These are phyloP conservation scores for Pheosia tremula DNA, from an alignment of 2,888 invertebrate genomes.

Conservation along the genomic window DNA sequence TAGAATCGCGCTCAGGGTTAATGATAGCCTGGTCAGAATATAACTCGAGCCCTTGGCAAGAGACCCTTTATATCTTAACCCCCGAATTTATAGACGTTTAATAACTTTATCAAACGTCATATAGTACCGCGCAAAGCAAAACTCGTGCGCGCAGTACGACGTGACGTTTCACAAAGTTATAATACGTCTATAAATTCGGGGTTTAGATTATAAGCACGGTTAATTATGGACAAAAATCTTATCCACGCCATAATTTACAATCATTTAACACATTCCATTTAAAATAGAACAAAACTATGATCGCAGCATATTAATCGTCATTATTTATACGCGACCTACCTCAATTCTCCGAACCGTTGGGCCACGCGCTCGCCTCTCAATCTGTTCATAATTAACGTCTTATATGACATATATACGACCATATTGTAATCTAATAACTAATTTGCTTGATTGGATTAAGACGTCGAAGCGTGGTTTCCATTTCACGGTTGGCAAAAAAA, in stretches of 20 bases:
- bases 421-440: slow-evolving; percentile 67
- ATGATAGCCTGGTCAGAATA: too few relatives aligned
- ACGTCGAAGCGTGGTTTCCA: slow-evolving; percentile 71
- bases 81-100: too few relatives aligned
- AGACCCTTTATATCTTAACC: too few relatives aligned
- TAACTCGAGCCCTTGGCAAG: too few relatives aligned
- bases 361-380: slow-evolving; percentile 55
- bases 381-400: slow-evolving; percentile 58
- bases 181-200: too few relatives aligned
- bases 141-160: too few relatives aligned
- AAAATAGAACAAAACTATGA: slow-evolving; percentile 22
- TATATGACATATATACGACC: slow-evolving; percentile 12
- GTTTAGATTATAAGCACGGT: background rate
- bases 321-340: slow-evolving; percentile 66
- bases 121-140: too few relatives aligned
- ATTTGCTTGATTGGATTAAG: slow-evolving; percentile 80
- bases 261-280: slow-evolving; percentile 7
- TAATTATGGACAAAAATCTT: background rate
- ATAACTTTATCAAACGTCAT: too few relatives aligned
- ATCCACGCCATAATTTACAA: background rate
- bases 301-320: slow-evolving; percentile 38
- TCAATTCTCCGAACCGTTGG: slow-evolving; percentile 63
- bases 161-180: too few relatives aligned
- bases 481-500: slow-evolving; percentile 74
- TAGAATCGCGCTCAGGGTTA: too few relatives aligned